Percentiles rank a stretch among this genome's conserved stretches.
phyloP scores from a whole-genome alignment of 2,888 invertebrate genomes.

The Balanococcus diminutus region DNA sequence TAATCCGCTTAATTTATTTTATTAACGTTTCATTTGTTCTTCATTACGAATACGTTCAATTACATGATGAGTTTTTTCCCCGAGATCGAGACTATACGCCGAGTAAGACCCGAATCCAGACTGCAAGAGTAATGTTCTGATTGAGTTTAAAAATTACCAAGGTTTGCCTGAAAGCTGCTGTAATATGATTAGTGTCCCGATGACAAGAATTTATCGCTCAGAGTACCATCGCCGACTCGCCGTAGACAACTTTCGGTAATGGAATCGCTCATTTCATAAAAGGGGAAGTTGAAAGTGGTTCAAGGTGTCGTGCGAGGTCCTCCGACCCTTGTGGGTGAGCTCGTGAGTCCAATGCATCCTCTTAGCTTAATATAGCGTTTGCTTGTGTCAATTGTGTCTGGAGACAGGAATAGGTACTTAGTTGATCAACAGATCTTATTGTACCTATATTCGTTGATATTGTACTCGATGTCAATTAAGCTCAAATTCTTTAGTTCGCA shows the following conservation, averaged over 20 bases:
- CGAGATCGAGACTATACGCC: not conserved
- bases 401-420: no score
- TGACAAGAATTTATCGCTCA: slow-evolving; percentile 5
- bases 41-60: slow-evolving; percentile 33
- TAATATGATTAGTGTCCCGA: slow-evolving; percentile 25
- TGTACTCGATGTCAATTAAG: no score
- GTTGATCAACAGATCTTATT: no score
- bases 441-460: no score
- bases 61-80: slow-evolving; percentile 12
- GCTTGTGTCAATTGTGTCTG: no score
- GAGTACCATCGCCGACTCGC: not conserved
- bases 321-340: not conserved
- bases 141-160: slow-evolving; percentile 19
- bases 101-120: not conserved
- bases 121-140: not conserved
- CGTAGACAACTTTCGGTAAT: not conserved
- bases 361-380: no score
- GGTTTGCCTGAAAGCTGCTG: not conserved
- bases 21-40: slow-evolving; percentile 39
- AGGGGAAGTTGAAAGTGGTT: not conserved
- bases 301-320: not conserved
- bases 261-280: not conserved
- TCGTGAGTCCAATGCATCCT: no score
- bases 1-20: slow-evolving; percentile 31
- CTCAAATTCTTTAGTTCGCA: no score